Conservation (phyloP, 2,888 invertebrate genomes). For the Pterobdella sp. region DNA sequence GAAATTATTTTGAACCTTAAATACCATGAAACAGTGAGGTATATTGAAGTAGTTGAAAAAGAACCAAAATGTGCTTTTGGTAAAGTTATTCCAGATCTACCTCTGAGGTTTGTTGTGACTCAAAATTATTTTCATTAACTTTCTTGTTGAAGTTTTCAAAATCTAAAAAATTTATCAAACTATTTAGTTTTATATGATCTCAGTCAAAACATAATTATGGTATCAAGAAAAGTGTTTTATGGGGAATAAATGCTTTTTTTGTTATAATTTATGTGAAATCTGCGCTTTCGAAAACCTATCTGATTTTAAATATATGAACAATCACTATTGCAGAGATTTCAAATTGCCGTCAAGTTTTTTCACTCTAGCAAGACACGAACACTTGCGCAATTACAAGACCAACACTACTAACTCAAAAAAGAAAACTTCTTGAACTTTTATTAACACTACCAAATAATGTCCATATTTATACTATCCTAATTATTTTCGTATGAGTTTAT, state of each 20-base stretch:
- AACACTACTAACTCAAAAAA: background rate
- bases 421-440: background rate
- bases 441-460: background rate
- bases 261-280: too few relatives aligned
- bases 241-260: too few relatives aligned
- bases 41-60: slow-evolving; percentile 19
- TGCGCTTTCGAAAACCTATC: too few relatives aligned
- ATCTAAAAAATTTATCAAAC: too few relatives aligned
- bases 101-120: too few relatives aligned
- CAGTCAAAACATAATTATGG: too few relatives aligned
- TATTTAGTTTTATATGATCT: too few relatives aligned
- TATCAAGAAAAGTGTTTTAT: too few relatives aligned
- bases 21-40: slow-evolving; percentile 16
- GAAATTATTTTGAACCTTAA: too few relatives aligned
- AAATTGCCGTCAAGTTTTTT: slow-evolving; percentile 18
- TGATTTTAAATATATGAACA: too few relatives aligned
- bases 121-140: too few relatives aligned
- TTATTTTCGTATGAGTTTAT: background rate
- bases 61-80: slow-evolving; percentile 22
- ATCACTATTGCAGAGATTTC: slow-evolving; percentile 14
- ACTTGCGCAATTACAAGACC: background rate
- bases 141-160: too few relatives aligned
- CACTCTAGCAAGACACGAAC: background rate
- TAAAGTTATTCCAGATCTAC: slow-evolving; percentile 23
- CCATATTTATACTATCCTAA: background rate